These are phyloP conservation scores for Struthidea cinerea DNA, from an alignment of 2,113 vertebrate species.

Conservation along the genomic window DNA sequence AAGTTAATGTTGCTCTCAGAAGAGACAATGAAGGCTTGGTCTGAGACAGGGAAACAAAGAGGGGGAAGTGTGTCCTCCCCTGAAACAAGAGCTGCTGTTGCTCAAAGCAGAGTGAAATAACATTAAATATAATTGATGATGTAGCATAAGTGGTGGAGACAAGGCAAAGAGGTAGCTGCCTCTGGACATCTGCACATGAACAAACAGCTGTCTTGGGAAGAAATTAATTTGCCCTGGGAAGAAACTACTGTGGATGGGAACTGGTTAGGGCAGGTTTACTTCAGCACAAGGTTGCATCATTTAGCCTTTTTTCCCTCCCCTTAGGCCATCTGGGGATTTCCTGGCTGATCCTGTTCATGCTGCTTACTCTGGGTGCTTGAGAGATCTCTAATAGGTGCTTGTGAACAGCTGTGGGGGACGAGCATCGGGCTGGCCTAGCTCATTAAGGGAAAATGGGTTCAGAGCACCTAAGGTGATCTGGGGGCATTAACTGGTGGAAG, in stretches of 20 bases:
- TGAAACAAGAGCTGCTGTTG: neutral
- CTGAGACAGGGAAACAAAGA: neutral
- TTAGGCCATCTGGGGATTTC: conserved; percentile 51
- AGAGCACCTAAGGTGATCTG: neutral
- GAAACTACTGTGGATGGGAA: neutral
- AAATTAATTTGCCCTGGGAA: conserved; percentile 12
- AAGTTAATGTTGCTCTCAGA: neutral
- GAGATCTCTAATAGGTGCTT: neutral
- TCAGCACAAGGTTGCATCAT: conserved; percentile 28
- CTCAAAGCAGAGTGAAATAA: neutral
- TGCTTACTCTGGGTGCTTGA: conserved; percentile 4
- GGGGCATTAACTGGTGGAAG: neutral
- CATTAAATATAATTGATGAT: neutral
- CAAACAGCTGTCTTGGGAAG: neutral
- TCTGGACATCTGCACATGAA: conserved; percentile 5
- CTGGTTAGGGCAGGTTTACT: conserved; percentile 37
- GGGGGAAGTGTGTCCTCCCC: neutral
- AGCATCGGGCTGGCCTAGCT: neutral
- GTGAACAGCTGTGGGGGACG: neutral
- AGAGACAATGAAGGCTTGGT: neutral
- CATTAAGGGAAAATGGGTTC: neutral
- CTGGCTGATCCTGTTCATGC: neutral
- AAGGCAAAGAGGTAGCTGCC: neutral
- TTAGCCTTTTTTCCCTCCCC: conserved; percentile 15
- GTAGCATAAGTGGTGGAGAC: neutral